Evolutionary conservation across 2,797 vertebrate genomes (phyloP).

Genomic region (Meriones psammophilus): DNA sequence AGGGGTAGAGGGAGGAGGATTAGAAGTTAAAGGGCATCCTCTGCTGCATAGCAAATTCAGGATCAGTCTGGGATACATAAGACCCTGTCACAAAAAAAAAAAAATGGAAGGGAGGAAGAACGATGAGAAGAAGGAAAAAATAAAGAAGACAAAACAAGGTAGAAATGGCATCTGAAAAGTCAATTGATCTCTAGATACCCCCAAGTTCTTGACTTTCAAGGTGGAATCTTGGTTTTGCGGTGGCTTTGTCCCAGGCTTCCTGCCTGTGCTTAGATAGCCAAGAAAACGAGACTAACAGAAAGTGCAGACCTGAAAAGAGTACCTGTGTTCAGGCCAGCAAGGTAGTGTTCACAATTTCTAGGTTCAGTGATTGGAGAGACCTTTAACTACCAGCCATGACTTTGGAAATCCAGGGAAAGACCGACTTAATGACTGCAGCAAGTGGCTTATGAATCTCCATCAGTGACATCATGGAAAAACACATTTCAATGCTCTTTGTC

Average conservation of each 20-base stretch:
- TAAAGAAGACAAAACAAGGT: background rate
- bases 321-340: background rate
- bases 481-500: background rate
- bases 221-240: background rate
- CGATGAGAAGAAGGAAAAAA: accelerated
- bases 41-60: background rate
- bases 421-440: background rate
- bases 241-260: background rate
- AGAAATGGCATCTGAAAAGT: background rate
- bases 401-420: background rate
- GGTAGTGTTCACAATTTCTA: background rate
- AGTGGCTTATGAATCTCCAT: background rate
- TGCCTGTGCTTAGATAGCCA: background rate
- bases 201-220: background rate
- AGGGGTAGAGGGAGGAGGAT: background rate
- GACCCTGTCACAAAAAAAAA: background rate
- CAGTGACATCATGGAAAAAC: background rate
- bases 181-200: background rate
- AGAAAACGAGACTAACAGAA: background rate
- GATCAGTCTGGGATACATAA: background rate
- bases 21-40: background rate
- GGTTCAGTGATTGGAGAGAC: background rate
- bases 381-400: background rate
- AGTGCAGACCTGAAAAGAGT: background rate
- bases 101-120: background rate